phyloP scores from a whole-genome alignment of 2,113 vertebrate genomes.

The Lucifuga dentata region DNA sequence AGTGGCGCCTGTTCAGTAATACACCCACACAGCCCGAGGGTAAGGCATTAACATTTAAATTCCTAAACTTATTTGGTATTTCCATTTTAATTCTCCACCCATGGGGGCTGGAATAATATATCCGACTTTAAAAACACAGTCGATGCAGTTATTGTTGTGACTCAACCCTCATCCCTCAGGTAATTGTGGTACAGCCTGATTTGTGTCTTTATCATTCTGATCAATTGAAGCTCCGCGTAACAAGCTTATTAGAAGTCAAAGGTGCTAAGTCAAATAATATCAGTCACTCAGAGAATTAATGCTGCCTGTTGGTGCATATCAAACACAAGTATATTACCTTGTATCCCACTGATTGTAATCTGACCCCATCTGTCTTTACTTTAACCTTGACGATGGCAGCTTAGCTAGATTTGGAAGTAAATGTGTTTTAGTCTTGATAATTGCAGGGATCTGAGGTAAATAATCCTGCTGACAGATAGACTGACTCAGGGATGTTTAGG shows the following conservation, averaged over 20 bases:
- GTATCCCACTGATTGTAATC: background rate
- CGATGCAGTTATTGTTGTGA: background rate
- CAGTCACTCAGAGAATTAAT: too few relatives aligned
- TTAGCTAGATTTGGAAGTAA: too few relatives aligned
- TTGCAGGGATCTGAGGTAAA: background rate
- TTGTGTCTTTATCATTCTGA: background rate
- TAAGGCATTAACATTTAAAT: background rate
- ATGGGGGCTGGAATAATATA: constrained; percentile 12
- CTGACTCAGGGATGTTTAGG: background rate
- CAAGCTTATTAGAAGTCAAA: background rate
- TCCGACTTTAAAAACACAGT: background rate
- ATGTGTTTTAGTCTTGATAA: constrained; percentile 19
- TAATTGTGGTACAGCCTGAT: constrained; percentile 12
- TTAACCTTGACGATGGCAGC: background rate
- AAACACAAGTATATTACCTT: background rate
- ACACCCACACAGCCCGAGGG: constrained; percentile 11
- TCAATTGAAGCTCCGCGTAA: background rate
- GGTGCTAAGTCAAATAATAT: too few relatives aligned
- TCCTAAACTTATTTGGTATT: constrained; percentile 15
- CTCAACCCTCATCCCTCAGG: background rate
- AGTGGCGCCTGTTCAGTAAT: background rate
- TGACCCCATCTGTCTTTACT: constrained; percentile 8
- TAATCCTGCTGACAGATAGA: background rate
- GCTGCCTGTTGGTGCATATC: background rate
- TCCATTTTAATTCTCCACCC: constrained; percentile 8